Percentiles rank a stretch among this genome's conserved stretches.
These are phyloP conservation scores for Chalcosyrphus nemorum DNA, from an alignment of 2,888 invertebrate species.

Conservation along the genomic window DNA sequence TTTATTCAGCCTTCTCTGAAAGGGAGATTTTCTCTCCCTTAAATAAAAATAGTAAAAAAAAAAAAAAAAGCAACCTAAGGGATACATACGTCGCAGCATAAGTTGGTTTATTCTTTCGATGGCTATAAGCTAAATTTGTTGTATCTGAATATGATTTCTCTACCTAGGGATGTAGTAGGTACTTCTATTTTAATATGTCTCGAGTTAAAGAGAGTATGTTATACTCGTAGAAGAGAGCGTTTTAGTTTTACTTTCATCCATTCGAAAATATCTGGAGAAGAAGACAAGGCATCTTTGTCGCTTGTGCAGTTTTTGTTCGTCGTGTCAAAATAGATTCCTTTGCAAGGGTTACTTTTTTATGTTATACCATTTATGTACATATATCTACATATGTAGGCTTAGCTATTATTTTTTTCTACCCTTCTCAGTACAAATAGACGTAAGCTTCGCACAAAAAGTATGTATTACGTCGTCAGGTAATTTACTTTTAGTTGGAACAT, in stretches of 20 bases:
- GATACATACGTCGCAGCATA: slow-evolving; percentile 8
- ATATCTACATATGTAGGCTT: no score
- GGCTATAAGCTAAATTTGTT: not conserved
- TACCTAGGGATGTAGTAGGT: not conserved
- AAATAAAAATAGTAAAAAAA: no score
- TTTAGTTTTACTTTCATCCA: slow-evolving; percentile 31
- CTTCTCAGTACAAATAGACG: slow-evolving; percentile 10
- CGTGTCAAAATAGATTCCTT: slow-evolving; percentile 46
- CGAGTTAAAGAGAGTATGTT: slow-evolving; percentile 25
- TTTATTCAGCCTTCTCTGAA: slow-evolving; percentile 32
- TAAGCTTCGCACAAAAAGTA: slow-evolving; percentile 22
- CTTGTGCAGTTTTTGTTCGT: slow-evolving; percentile 39
- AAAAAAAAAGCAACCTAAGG: slow-evolving; percentile 7
- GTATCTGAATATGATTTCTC: slow-evolving; percentile 1
- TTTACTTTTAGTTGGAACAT: slow-evolving; percentile 42
- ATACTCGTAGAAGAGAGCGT: not conserved
- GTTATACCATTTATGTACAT: not conserved
- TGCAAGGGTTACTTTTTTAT: slow-evolving; percentile 40
- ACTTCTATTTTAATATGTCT: not conserved
- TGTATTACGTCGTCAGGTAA: slow-evolving; percentile 38
- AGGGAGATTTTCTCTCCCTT: not conserved
- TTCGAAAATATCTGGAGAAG: slow-evolving; percentile 31
- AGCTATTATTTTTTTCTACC: slow-evolving; percentile 8
- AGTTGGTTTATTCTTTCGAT: slow-evolving; percentile 19
- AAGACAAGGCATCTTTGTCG: slow-evolving; percentile 44